Percentiles rank a stretch among this genome's conserved stretches.
phyloP scores from a whole-genome alignment of 2,888 invertebrate genomes.

The Ceriagrion tenellum region DNA sequence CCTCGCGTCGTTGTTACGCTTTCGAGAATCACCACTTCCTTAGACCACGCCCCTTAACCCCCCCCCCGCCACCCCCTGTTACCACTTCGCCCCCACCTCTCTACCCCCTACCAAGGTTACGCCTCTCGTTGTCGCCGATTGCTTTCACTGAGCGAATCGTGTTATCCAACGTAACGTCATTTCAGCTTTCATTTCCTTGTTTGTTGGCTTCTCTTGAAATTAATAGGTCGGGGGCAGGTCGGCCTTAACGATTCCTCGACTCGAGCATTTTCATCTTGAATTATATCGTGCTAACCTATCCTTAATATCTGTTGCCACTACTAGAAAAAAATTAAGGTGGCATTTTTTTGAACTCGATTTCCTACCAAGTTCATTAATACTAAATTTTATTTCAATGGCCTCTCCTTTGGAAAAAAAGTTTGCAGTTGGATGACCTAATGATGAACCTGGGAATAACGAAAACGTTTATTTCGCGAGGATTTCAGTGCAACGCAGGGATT shows the following conservation, averaged over 20 bases:
- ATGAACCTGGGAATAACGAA: background rate
- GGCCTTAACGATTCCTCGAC: background rate
- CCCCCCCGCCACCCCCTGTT: no score
- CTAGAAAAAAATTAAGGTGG: no score
- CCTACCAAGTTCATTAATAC: no score
- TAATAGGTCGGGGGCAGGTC: slow-evolving; percentile 24
- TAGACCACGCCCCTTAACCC: no score
- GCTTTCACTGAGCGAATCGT: slow-evolving; percentile 16
- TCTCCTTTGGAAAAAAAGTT: no score
- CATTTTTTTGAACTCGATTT: no score
- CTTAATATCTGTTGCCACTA: no score
- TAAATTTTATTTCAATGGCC: no score
- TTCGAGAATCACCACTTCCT: background rate
- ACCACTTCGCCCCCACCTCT: background rate
- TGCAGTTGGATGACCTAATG: background rate
- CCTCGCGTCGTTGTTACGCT: background rate
- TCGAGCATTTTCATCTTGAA: background rate
- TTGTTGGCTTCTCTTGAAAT: slow-evolving; percentile 1
- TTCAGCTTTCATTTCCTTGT: slow-evolving; percentile 26
- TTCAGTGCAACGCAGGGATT: background rate
- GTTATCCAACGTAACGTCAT: slow-evolving; percentile 19
- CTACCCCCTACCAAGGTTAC: background rate
- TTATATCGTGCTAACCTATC: background rate
- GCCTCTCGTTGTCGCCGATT: background rate
- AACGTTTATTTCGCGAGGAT: background rate